Conservation (phyloP, 2,113 vertebrate genomes). For the Ctenomys sociabilis region DNA sequence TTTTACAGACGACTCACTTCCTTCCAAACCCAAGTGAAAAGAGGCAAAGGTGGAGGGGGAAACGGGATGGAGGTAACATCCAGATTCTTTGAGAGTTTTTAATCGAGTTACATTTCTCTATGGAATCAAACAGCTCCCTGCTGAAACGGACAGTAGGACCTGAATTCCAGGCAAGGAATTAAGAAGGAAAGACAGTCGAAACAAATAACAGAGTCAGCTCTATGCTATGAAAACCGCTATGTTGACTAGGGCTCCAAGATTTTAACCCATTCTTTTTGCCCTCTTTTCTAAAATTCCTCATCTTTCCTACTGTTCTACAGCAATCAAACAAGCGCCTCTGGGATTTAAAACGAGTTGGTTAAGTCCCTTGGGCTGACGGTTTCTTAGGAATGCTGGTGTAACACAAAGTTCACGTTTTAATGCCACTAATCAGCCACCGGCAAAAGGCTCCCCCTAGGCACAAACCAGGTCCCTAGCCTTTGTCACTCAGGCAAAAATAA, state of each 20-base stretch:
- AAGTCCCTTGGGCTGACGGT: conserved; percentile 38
- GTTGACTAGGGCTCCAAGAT: neutral
- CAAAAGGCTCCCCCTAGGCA: neutral
- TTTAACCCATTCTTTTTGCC: conserved; percentile 55
- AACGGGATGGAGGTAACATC: conserved; percentile 32
- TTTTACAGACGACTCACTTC: conserved; percentile 69
- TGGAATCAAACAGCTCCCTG: conserved; percentile 60
- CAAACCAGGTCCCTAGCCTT: conserved; percentile 53
- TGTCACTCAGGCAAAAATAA: conserved; percentile 40
- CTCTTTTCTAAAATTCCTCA: neutral
- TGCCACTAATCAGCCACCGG: conserved; percentile 26
- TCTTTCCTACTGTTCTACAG: neutral
- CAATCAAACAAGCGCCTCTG: neutral
- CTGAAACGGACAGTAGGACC: conserved; percentile 50
- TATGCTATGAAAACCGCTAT: conserved; percentile 67
- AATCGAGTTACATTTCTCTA: conserved; percentile 68
- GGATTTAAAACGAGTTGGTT: conserved; percentile 54
- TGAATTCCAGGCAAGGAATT: conserved; percentile 65
- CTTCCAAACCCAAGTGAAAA: conserved; percentile 67
- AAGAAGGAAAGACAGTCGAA: neutral
- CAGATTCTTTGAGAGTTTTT: conserved; percentile 66
- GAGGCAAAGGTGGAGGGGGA: neutral
- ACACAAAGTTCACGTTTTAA: conserved; percentile 70
- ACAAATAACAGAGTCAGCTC: conserved; percentile 69
- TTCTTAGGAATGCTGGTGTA: conserved; percentile 35